Evolutionary conservation across 2,888 invertebrate species (phyloP).

Genomic region (Heliconius cydno): DNA sequence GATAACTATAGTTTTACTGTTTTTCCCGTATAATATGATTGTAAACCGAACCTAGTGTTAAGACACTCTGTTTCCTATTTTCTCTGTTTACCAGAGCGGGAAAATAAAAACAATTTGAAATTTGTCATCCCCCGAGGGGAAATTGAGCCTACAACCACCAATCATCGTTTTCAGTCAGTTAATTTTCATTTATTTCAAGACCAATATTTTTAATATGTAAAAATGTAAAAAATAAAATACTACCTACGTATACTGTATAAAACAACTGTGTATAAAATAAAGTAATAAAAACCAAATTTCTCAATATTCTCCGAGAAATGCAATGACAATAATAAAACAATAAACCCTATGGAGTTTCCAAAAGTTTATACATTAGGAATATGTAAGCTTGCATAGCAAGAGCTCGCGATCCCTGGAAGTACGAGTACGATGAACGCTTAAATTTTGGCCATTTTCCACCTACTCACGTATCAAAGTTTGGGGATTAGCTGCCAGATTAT

Average conservation of each 20-base stretch:
- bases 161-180: no score
- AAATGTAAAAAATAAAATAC: no score
- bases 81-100: no score
- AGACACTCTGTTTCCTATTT: background rate
- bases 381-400: conserved; percentile 17
- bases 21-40: background rate
- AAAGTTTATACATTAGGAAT: conserved; percentile 21
- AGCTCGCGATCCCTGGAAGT: conserved; percentile 14
- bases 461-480: conserved; percentile 29
- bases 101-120: no score
- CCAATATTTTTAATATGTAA: background rate
- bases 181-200: background rate
- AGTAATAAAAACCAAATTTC: background rate
- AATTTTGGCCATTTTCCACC: conserved; percentile 31
- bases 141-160: background rate
- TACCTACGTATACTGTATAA: background rate
- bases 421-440: conserved; percentile 21
- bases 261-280: background rate
- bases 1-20: background rate
- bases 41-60: background rate
- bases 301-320: background rate
- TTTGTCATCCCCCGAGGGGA: background rate
- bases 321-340: background rate
- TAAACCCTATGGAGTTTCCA: background rate
- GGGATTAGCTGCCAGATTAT: conserved; percentile 33